A percentile compares a stretch with the other conserved stretches of the same genome.
phyloP scores from a whole-genome alignment of 2,888 invertebrate genomes.

The Coleophora flavipennella region DNA sequence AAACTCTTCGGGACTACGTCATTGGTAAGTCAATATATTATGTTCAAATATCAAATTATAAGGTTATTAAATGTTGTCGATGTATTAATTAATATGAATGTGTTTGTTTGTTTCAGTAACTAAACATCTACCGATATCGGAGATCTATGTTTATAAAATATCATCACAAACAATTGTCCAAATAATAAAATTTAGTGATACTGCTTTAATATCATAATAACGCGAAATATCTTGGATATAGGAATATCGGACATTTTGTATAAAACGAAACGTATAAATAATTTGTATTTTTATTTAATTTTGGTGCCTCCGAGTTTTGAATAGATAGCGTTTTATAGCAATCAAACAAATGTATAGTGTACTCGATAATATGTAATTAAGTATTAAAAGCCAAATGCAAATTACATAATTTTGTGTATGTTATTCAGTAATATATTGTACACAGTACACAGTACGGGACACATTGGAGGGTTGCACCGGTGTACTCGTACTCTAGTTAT shows the following conservation, averaged over 20 bases:
- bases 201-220: conserved; percentile 72
- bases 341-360: conserved; percentile 71
- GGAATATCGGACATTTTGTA: conserved; percentile 70
- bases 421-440: background rate
- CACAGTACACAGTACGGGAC: background rate
- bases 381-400: conserved; percentile 71
- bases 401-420: conserved; percentile 9
- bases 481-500: too few species aligned
- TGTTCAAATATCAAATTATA: too few species aligned
- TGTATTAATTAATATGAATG: background rate
- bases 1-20: conserved; percentile 98
- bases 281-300: conserved; percentile 64
- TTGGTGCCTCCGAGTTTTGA: conserved; percentile 69
- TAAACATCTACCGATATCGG: conserved; percentile 34
- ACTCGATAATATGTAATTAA: conserved; percentile 71
- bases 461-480: too few species aligned
- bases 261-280: conserved; percentile 61
- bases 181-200: conserved; percentile 69
- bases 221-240: conserved; percentile 66
- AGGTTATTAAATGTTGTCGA: background rate
- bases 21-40: conserved; percentile 86
- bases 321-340: conserved; percentile 73
- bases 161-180: conserved; percentile 65
- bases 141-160: conserved; percentile 41
- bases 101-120: conserved; percentile 52